Evolutionary conservation across 2,113 vertebrate genomes (phyloP), one percentile per base, ranked within the genome.

Genomic region (Fregetta grallaria): DNA sequence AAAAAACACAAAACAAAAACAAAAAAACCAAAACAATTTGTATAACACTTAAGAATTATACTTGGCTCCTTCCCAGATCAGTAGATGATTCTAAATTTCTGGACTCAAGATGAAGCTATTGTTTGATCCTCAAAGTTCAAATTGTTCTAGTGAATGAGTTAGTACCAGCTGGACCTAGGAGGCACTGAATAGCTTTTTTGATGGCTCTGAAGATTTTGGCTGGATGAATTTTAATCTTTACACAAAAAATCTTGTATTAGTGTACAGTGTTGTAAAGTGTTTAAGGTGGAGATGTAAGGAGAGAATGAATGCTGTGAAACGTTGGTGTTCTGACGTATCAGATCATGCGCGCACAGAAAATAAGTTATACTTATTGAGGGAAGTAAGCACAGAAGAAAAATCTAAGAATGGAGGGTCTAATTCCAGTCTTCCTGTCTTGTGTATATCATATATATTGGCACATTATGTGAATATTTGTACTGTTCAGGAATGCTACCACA

Each of bases 271-370:
- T 49, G 13, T 19, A 13, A 83, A 90, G 22, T 14, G 2, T 16
- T 53, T 42, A 9, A 65, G 18, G 13, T 73, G 50, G 62, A 79
- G 47, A 25, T 40, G 20, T 38, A 38, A 67, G 49, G 32, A 13
- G 44, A 53, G 73, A 44, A 34, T 3, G 12, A 80, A 47, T 32
- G 19, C 21, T 15, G 26, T 21, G 5, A 42, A 38, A 23, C 4
- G 13, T 10, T 80, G 68, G 29, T 3, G 0, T 40, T 83, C 47
- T 83, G 38, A 45, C 1, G 0, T 9, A 40, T 2, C 11, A 13
- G 56, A 20, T 67, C 38, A 12, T 0, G 1, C 0, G 7, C n/a
- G 16, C 16, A 3, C 15, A 26, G 7, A 34, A 71, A 26, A 32
- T 21, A 42, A 80, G 13, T 30, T 58, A 5, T 23, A 13, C n/a